These are phyloP conservation scores for Ictalurus punctatus DNA, from an alignment of 2,113 vertebrate species.

Conservation along the genomic window DNA sequence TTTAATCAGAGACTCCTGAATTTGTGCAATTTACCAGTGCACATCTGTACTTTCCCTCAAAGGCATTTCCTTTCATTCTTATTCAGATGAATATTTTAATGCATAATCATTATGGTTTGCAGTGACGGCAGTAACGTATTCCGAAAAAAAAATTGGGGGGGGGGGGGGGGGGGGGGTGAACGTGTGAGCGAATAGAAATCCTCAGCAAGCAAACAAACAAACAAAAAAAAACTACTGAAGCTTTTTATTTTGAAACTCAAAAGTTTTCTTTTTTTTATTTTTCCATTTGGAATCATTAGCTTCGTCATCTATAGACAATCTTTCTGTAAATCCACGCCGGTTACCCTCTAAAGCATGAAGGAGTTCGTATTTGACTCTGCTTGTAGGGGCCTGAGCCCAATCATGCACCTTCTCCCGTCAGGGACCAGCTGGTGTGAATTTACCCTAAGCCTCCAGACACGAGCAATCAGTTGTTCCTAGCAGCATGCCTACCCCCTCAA, in stretches of 20 bases:
- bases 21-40: background rate
- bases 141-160: background rate
- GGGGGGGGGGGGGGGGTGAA: background rate
- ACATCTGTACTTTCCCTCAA: background rate
- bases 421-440: slow-evolving; percentile 53
- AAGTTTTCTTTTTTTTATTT: background rate
- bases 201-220: background rate
- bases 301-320: background rate
- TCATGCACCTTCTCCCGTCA: slow-evolving; percentile 21
- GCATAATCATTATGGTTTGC: background rate
- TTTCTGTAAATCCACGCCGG: background rate
- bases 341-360: background rate
- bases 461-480: slow-evolving; percentile 48
- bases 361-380: background rate
- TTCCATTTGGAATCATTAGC: background rate
- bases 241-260: background rate
- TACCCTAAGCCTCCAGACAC: slow-evolving; percentile 46
- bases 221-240: background rate
- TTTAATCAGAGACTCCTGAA: slow-evolving; percentile 19
- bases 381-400: background rate
- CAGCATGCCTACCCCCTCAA: slow-evolving; percentile 46
- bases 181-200: background rate
- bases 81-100: slow-evolving; percentile 22
- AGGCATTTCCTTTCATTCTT: background rate
- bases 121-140: background rate